Conservation (phyloP, 2,888 invertebrate species). For the Pollenia labialis region DNA sequence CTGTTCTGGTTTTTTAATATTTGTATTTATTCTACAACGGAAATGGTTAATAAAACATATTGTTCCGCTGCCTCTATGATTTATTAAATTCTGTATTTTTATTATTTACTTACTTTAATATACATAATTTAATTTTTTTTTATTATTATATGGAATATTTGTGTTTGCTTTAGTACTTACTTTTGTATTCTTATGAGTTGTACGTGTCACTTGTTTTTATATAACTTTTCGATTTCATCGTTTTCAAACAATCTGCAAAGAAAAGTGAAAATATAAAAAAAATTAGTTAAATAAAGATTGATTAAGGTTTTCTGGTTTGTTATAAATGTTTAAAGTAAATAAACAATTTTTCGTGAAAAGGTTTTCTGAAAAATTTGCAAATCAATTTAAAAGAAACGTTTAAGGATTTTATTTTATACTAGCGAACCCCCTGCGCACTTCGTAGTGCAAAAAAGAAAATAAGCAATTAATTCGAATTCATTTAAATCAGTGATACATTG, state of each 20-base stretch:
- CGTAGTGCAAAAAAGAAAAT: no score
- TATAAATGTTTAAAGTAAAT: no score
- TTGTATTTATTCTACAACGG: conserved; percentile 54
- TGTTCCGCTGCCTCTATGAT: conserved; percentile 57
- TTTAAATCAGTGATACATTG: no score
- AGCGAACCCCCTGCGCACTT: no score
- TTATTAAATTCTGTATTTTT: conserved; percentile 27
- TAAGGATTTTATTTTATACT: no score
- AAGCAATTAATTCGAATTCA: no score
- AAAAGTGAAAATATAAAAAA: background rate
- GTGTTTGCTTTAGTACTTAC: conserved; percentile 36
- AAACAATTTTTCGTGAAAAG: no score
- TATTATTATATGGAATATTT: background rate
- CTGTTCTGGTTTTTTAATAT: background rate
- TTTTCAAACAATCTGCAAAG: conserved; percentile 27
- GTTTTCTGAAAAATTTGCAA: no score
- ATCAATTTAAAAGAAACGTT: no score
- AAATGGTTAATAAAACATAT: conserved; percentile 70
- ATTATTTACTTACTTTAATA: background rate
- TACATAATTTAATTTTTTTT: background rate
- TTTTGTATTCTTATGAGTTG: conserved; percentile 14
- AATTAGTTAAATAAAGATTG: background rate
- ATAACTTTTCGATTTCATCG: background rate
- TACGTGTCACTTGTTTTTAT: background rate
- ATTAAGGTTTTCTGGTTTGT: no score